These are phyloP conservation scores for Zosterops lateralis DNA, from an alignment of 2,113 vertebrate genomes.

Conservation along the genomic window DNA sequence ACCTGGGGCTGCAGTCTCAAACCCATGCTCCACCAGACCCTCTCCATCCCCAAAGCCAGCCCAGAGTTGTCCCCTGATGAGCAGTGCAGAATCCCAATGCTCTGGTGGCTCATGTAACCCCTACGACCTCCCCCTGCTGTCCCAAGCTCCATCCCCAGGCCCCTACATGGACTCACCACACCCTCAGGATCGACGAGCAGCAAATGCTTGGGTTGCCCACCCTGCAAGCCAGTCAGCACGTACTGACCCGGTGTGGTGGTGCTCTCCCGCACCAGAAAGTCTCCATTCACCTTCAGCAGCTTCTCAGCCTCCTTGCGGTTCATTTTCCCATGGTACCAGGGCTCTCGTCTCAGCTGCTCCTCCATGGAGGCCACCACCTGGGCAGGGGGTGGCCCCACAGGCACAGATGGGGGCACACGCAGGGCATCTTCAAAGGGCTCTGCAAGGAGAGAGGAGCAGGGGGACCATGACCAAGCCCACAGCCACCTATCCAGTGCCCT, in stretches of 20 bases:
- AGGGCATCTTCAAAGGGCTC: constrained; percentile 95
- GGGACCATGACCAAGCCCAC: rapidly evolving
- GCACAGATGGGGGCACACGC: constrained; percentile 46
- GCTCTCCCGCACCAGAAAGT: constrained; percentile 95
- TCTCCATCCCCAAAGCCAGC: not conserved
- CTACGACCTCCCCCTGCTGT: rapidly evolving
- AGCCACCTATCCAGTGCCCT: too few relatives aligned
- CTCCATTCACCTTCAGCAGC: constrained; percentile 87
- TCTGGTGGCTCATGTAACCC: not conserved
- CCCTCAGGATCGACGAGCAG: constrained; percentile 95
- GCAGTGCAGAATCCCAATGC: not conserved
- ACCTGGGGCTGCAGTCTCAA: not conserved
- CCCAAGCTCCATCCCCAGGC: not conserved
- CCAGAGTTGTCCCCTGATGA: not conserved
- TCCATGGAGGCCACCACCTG: constrained; percentile 82
- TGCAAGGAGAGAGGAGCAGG: constrained; percentile 15
- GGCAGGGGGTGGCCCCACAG: not conserved
- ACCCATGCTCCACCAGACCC: not conserved
- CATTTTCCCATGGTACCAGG: constrained; percentile 94
- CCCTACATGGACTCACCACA: constrained; percentile 78
- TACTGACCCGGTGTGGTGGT: constrained; percentile 94
- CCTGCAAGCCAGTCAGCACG: constrained; percentile 92
- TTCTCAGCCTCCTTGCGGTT: constrained; percentile 89
- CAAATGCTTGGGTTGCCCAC: constrained; percentile 91
- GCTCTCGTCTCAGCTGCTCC: constrained; percentile 87